Evolutionary conservation across 2,797 vertebrate species (phyloP), one percentile per base, ranked within the genome.

Genomic region (Buphagus erythrorhynchus): DNA sequence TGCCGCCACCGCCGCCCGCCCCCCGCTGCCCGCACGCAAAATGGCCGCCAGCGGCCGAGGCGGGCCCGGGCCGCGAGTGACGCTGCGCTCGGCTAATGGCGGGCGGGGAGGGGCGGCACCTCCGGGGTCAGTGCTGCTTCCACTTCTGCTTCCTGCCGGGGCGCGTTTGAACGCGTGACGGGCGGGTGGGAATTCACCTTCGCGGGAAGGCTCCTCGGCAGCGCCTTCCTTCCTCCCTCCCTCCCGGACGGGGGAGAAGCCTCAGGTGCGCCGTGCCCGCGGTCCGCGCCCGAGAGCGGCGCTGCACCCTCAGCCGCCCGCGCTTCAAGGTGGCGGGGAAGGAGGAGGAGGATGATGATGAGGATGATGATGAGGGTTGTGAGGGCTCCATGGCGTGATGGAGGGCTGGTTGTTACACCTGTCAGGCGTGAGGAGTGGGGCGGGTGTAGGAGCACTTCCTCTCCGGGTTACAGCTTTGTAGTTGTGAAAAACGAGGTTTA

Each of bases 171-270:
- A 11, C 0, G 14, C 0, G 10, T 0, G 0, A 22, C 29, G n/a
- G 43, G 42, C 0, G 49, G 36, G 71, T 25, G 49, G 5, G 10
- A 16, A 0, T 0, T 57, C 0, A 3, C 1, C 1, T 16, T 0
- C 0, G 0, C 0, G 5, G 8, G 20, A 16, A 3, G 11, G 31
- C 0, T 26, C 6, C 9, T 0, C 3, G 11, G 25, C 2, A 9
- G 52, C 3, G 1, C 21, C 2, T 36, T 14, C 1, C 10, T 38
- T 1, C 1, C 1, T 10, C 0, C 24, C 3, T 29, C 16, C 3
- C 24, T 38, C 2, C 1, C 5, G 3, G 9, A 5, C 3, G 0
- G 55, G 6, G 9, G 13, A 8, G 25, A 12, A 11, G 12, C 7
- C 3, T 17, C 2, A 2, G 42, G 67, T 20, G 61, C 2, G 42